A percentile compares a stretch with the other conserved stretches of the same genome.
Conservation (phyloP, 1,140 invertebrate genomes). For the Phthorimaea operculella region DNA sequence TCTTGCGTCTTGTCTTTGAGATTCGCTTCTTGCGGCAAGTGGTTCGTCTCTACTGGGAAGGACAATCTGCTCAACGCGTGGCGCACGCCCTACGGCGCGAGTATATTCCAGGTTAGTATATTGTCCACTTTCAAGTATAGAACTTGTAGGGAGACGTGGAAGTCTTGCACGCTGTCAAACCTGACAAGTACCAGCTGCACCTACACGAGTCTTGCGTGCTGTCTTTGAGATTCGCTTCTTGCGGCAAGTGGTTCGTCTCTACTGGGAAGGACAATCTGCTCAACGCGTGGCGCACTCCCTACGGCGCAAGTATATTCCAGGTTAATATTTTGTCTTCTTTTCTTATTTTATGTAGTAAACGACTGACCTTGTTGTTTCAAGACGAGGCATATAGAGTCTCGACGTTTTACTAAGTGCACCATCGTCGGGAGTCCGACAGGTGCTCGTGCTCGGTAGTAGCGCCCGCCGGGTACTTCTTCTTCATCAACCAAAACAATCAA, state of each 20-base stretch:
- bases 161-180: constrained; percentile 90
- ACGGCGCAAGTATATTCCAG: constrained; percentile 97
- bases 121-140: no score
- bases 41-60: constrained; percentile 99
- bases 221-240: constrained; percentile 95
- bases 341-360: no score
- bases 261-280: constrained; percentile 98
- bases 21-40: constrained; percentile 97
- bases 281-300: constrained; percentile 97
- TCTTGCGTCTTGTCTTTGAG: constrained; percentile 97
- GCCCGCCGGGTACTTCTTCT: no score
- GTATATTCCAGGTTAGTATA: constrained; percentile 91
- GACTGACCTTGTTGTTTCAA: no score
- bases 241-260: constrained; percentile 99
- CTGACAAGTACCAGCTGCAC: constrained; percentile 97
- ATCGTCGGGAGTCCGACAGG: no score
- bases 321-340: constrained; percentile 69
- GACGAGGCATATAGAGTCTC: no score
- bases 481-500: no score
- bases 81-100: no score
- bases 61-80: constrained; percentile 98
- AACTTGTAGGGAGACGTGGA: no score
- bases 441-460: no score
- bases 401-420: no score
- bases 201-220: constrained; percentile 98